A percentile compares a stretch with the other conserved stretches of the same genome.
Conservation (phyloP, 2,113 vertebrate species). For the Tiliqua scincoides region DNA sequence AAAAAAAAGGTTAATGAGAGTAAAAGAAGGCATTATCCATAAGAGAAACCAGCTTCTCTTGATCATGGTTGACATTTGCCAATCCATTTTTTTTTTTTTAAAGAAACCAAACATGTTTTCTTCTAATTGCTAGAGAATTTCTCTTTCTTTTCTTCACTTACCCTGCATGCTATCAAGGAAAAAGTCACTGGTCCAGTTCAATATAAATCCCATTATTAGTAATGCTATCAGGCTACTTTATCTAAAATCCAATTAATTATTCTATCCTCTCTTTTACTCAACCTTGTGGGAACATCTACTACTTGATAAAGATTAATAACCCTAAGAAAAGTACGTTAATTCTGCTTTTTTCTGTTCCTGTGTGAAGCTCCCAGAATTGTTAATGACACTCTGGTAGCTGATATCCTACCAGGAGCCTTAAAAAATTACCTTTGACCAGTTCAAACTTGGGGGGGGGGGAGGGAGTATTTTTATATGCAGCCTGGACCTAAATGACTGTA, state of each 20-base stretch:
- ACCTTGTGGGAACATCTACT: constrained; percentile 7
- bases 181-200: constrained; percentile 20
- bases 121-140: constrained; percentile 33
- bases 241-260: constrained; percentile 60
- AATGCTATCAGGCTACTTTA: constrained; percentile 43
- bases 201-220: constrained; percentile 47
- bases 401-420: neutral
- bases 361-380: constrained; percentile 17
- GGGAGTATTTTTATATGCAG: neutral
- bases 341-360: constrained; percentile 31
- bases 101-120: neutral
- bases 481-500: neutral
- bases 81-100: neutral
- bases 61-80: constrained; percentile 29
- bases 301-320: constrained; percentile 45
- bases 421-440: neutral
- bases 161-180: constrained; percentile 43
- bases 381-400: neutral
- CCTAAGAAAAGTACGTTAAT: constrained; percentile 20
- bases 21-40: neutral
- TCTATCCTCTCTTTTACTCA: constrained; percentile 48
- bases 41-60: constrained; percentile 32
- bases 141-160: constrained; percentile 20
- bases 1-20: neutral
- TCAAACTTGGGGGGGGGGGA: neutral